Evolutionary conservation across 2,797 vertebrate species (phyloP), one percentile per base, ranked within the genome.

Genomic region (Kryptolebias ocellatus): DNA sequence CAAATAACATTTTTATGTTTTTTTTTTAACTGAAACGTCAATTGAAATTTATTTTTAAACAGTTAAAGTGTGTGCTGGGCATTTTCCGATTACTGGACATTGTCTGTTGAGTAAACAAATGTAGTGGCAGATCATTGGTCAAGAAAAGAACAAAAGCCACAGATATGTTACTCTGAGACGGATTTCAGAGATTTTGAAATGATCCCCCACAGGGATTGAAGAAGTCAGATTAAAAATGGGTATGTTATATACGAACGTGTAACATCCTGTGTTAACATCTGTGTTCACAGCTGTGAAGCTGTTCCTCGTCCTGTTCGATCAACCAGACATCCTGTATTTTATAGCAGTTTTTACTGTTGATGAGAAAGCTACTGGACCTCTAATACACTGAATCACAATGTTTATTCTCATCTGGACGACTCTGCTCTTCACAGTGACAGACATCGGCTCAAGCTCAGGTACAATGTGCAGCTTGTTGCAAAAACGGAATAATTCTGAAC

Each of bases 401-500:
- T 57, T 74, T 57, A 50, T 74, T 70, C 51, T 85, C 52, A 34
- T 77, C 42, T 86, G 77, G 74, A 18, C 12, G 0, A 14, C 52
- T 72, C 46, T 86, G 63, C 57, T 86, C 50, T 57, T 76, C 64
- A 64, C 44, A 37, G 5, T 64, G 67, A 64, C 20, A 12, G 15
- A 14, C 55, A 64, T 3, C 58, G 17, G 0, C 8, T 62, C 73
- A 34, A 34, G 52, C 37, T 20, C 73, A 80, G 78, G 87, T 88
- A 78, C 9, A 18, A 27, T 0, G 11, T 42, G 57, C 0, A 27
- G 61, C 3, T 2, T 0, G 20, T 16, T 57, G 9, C 6, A 24
- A 12, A 11, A 2, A 11, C 27, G 11, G 12, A 63, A 52, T 27
- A 6, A 2, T 27, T 15, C 15, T 28, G 34, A 28, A 50, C n/a